These are phyloP conservation scores for Apis cerana DNA, from an alignment of 1,140 invertebrate species.

Conservation along the genomic window DNA sequence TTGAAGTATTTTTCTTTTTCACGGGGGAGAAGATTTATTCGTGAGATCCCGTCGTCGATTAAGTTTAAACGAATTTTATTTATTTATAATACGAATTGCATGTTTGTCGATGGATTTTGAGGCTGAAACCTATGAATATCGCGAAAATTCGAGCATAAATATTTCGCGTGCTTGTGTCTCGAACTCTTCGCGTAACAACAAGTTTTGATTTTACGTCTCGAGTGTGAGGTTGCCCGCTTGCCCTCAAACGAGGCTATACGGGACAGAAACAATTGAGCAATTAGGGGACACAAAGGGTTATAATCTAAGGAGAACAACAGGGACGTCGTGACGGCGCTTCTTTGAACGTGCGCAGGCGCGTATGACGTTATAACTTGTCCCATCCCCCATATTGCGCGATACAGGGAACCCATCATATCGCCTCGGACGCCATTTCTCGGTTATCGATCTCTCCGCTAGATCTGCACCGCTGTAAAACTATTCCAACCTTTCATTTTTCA, in stretches of 20 bases:
- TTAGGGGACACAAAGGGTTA: slow-evolving; percentile 30
- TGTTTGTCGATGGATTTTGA: too few species aligned
- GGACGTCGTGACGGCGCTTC: not conserved
- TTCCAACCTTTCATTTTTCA: not conserved
- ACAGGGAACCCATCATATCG: not conserved
- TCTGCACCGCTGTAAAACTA: not conserved
- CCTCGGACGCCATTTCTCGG: not conserved
- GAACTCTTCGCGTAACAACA: not conserved
- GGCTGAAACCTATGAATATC: too few species aligned
- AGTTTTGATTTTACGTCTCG: not conserved
- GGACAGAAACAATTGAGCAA: slow-evolving; percentile 29
- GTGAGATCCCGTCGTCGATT: too few species aligned
- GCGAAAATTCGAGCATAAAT: too few species aligned
- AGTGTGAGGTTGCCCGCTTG: not conserved
- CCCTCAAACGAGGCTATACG: not conserved
- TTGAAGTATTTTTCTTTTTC: too few species aligned
- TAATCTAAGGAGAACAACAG: not conserved
- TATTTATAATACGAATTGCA: too few species aligned
- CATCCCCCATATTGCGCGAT: not conserved
- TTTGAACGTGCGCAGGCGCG: not conserved
- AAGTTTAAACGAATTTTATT: too few species aligned
- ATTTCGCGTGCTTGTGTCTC: too few species aligned
- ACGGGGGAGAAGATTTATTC: too few species aligned
- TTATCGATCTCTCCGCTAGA: not conserved
- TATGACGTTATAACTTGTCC: not conserved